Evolutionary conservation across 2,113 vertebrate species (phyloP), one percentile per base, ranked within the genome.

Genomic region (Paramisgurnus dabryanus): DNA sequence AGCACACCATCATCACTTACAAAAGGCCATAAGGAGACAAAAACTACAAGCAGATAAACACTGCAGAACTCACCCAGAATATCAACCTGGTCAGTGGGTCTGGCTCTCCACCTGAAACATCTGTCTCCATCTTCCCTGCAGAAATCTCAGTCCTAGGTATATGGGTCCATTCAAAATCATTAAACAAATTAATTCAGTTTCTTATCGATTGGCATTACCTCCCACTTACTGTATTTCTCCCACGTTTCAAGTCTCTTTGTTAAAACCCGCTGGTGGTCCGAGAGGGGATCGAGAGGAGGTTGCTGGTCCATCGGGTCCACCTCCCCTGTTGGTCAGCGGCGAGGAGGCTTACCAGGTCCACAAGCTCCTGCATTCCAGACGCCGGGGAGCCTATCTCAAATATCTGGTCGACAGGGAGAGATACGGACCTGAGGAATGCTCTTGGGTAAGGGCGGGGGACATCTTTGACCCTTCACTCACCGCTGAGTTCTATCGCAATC

Each of bases 21-120:
- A 40, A 1, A 0, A 7, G 0, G 6, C 63, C 13, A 7, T 65
- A 0, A 6, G 39, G 2, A 1, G 63, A 34, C 4, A 5, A 4
- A 17, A 9, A 0, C 13, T 9, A 2, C 40, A 67, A 5, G 65
- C 17, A 0, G 4, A 67, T 10, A 7, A 7, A 0, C 40, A 18
- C 0, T 8, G 40, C 1, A 40, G 4, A 0, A 1, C 40, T 0
- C 1, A 5, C 1, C 65, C 15, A 0, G 0, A 9, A 2, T 67
- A 67, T 2, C 0, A 0, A 0, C 65, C 40, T 0, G n/a, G 66
- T 11, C n/a, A 45, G 22, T 67, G 66, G 66, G 8, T 67, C 4
- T 67, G 66, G 43, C 10, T 68, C 4, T 68, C n/a, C 4, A 49
- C 67, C 6, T 5, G n/a, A 12, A 43, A 68, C 3, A n/a, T 68